Evolutionary conservation across 2,888 invertebrate species (phyloP).

Genomic region (Trypoxylon attenuatum): DNA sequence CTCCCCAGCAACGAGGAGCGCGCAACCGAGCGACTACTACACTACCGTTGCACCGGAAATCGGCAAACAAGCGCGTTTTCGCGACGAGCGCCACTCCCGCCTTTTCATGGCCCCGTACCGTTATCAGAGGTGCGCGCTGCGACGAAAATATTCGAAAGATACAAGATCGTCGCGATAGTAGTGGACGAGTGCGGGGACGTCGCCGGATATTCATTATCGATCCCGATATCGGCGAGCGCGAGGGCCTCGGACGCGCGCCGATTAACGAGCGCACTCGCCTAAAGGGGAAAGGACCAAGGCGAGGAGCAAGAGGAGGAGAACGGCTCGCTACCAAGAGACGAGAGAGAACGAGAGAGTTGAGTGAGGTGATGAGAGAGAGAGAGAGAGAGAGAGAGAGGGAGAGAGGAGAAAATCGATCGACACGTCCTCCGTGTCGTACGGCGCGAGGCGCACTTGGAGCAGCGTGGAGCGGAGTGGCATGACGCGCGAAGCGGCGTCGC

Average conservation of each 20-base stretch:
- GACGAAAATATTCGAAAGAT: constrained; percentile 35
- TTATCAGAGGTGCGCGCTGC: constrained; percentile 31
- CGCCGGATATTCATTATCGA: constrained; percentile 48
- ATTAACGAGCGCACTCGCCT: constrained; percentile 51
- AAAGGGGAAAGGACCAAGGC: constrained; percentile 40
- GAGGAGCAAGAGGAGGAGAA: no score
- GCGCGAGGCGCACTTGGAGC: constrained; percentile 57
- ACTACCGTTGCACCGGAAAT: neutral
- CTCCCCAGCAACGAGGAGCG: neutral
- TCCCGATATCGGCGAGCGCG: constrained; percentile 40
- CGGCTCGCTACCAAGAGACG: no score
- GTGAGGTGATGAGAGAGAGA: constrained; percentile 27
- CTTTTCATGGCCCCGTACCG: constrained; percentile 18
- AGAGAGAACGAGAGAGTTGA: no score
- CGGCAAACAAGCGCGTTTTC: neutral
- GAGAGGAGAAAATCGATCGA: constrained; percentile 60
- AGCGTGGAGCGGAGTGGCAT: constrained; percentile 8
- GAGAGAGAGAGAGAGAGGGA: neutral
- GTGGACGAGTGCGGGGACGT: constrained; percentile 29
- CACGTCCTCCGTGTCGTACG: constrained; percentile 59
- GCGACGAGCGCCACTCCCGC: neutral
- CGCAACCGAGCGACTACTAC: neutral
- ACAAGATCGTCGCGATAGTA: constrained; percentile 36
- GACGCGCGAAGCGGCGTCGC: constrained; percentile 8
- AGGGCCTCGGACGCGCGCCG: constrained; percentile 44